phyloP scores from a whole-genome alignment of 2,888 invertebrate genomes.

The Caenorhabditis zanzibari region DNA sequence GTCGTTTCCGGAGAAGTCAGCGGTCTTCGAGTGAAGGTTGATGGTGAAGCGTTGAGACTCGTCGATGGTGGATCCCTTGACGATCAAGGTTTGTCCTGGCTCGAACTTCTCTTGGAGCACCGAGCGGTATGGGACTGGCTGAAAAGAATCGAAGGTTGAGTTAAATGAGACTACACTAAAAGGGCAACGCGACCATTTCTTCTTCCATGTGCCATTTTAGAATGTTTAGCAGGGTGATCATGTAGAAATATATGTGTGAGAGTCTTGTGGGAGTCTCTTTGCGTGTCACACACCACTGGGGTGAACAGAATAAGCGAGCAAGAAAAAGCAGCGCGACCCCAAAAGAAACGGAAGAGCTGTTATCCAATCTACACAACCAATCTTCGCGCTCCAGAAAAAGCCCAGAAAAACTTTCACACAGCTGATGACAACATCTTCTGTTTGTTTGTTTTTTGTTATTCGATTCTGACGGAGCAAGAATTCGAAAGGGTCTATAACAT shows the following conservation, averaged over 20 bases:
- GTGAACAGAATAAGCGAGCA: constrained; percentile 60
- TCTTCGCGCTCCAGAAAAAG: constrained; percentile 27
- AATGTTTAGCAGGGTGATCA: constrained; percentile 69
- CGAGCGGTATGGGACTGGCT: constrained; percentile 82
- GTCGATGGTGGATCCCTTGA: constrained; percentile 82
- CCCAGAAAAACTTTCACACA: constrained; percentile 12
- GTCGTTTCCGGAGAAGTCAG: constrained; percentile 83
- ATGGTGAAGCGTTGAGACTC: constrained; percentile 82
- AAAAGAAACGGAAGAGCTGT: constrained; percentile 33
- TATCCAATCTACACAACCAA: constrained; percentile 53
- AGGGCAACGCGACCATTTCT: constrained; percentile 40
- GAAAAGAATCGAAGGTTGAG: constrained; percentile 44
- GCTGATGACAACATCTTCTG: constrained; percentile 34
- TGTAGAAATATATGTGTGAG: constrained; percentile 31
- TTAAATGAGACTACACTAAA: too few species aligned
- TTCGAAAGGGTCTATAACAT: not conserved
- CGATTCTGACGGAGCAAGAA: constrained; percentile 34
- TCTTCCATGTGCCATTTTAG: constrained; percentile 68
- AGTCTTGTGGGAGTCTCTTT: constrained; percentile 9
- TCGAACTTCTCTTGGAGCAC: constrained; percentile 82
- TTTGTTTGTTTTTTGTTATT: constrained; percentile 20
- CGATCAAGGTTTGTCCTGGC: constrained; percentile 82
- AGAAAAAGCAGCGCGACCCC: constrained; percentile 37
- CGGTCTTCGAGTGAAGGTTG: constrained; percentile 81
- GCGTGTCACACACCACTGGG: constrained; percentile 43